Conservation (phyloP, 2,797 vertebrate genomes). For the Notolabrus celidotus region DNA sequence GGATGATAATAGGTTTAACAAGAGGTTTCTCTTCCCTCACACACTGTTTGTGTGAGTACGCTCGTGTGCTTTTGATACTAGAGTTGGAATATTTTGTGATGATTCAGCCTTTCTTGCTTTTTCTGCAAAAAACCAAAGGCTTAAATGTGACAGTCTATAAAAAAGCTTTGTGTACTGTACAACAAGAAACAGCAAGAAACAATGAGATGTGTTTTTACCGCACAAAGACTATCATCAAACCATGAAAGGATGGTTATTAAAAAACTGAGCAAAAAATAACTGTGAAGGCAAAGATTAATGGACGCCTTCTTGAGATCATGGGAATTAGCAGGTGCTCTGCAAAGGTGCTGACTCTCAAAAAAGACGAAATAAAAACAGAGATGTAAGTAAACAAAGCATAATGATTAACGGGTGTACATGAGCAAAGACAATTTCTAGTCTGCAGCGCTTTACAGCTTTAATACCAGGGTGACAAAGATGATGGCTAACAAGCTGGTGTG, state of each 20-base stretch:
- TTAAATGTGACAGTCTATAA: slow-evolving; percentile 55
- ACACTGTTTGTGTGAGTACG: slow-evolving; percentile 19
- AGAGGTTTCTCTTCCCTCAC: slow-evolving; percentile 51
- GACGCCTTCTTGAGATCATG: slow-evolving; percentile 23
- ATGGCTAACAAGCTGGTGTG: background rate
- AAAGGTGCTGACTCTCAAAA: slow-evolving; percentile 32
- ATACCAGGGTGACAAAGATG: background rate
- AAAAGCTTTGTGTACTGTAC: slow-evolving; percentile 39
- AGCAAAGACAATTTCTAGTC: background rate
- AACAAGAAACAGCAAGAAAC: slow-evolving; percentile 38
- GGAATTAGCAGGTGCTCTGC: slow-evolving; percentile 40
- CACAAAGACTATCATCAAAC: slow-evolving; percentile 48
- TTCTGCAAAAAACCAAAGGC: slow-evolving; percentile 29
- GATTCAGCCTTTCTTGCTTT: slow-evolving; percentile 59
- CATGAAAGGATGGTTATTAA: slow-evolving; percentile 43
- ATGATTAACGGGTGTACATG: slow-evolving; percentile 8
- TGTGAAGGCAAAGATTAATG: slow-evolving; percentile 31
- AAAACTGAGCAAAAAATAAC: slow-evolving; percentile 25
- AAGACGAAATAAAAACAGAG: slow-evolving; percentile 12
- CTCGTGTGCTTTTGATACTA: slow-evolving; percentile 13
- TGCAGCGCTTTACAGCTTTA: slow-evolving; percentile 13
- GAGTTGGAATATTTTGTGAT: slow-evolving; percentile 40
- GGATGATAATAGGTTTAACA: slow-evolving; percentile 69
- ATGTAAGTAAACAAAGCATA: slow-evolving; percentile 34
- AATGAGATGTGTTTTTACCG: slow-evolving; percentile 14